Percentiles rank a stretch among this genome's conserved stretches.
Evolutionary conservation across 2,797 vertebrate genomes (phyloP).

Genomic region (Enteromius argenteus): DNA sequence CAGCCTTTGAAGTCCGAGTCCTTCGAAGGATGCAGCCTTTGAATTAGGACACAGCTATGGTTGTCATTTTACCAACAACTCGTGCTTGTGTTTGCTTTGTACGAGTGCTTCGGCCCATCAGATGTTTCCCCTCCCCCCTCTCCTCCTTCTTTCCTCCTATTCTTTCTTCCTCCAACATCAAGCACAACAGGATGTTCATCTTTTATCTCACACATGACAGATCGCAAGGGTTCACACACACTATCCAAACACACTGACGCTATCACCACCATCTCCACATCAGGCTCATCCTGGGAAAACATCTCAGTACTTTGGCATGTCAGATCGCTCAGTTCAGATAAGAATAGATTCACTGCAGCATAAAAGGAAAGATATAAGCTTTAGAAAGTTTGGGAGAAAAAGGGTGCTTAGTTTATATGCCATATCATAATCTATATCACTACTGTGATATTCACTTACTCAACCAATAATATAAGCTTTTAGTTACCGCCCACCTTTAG

Average conservation of each 20-base stretch:
- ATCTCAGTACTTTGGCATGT: slow-evolving; percentile 50
- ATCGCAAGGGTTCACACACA: slow-evolving; percentile 26
- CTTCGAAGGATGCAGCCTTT: neutral
- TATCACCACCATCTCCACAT: slow-evolving; percentile 49
- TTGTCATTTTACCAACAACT: neutral
- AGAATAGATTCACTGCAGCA: slow-evolving; percentile 8
- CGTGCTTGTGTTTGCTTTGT: slow-evolving; percentile 13
- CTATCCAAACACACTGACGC: slow-evolving; percentile 35
- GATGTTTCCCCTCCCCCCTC: neutral
- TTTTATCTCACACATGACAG: slow-evolving; percentile 48
- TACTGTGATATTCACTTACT: neutral
- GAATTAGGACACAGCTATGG: neutral
- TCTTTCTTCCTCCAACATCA: slow-evolving; percentile 29
- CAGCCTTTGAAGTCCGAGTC: too few relatives aligned
- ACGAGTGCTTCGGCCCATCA: slow-evolving; percentile 24
- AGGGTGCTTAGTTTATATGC: slow-evolving; percentile 28
- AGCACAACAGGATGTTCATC: slow-evolving; percentile 47
- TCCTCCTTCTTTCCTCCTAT: slow-evolving; percentile 16
- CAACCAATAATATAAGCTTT: neutral
- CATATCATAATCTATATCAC: neutral
- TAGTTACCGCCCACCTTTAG: neutral
- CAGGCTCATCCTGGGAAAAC: slow-evolving; percentile 37
- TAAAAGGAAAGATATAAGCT: slow-evolving; percentile 26
- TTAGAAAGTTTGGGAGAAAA: neutral
- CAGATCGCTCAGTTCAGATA: slow-evolving; percentile 26